These are phyloP conservation scores for Orthosia gothica DNA, from an alignment of 2,888 invertebrate species.

Conservation along the genomic window DNA sequence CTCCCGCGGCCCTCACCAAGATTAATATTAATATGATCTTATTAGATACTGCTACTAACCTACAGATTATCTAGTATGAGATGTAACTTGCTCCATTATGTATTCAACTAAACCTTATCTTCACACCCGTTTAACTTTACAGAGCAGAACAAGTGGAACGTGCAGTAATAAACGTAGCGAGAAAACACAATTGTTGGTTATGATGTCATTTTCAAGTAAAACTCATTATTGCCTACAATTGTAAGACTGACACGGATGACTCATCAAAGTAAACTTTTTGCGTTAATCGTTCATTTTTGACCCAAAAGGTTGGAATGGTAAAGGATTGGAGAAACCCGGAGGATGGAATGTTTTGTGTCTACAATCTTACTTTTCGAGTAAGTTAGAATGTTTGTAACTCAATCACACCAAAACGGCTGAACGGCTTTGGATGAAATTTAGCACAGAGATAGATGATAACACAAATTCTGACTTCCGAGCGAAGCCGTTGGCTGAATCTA, in stretches of 20 bases:
- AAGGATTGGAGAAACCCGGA: conserved; percentile 1
- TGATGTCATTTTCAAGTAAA: conserved; percentile 34
- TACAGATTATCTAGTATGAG: background rate
- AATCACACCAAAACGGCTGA: no score
- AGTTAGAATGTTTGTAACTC: no score
- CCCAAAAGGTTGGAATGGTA: conserved; percentile 10
- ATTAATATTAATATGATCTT: no score
- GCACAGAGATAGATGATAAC: no score
- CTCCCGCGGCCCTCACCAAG: no score
- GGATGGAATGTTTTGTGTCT: background rate
- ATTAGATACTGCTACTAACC: background rate
- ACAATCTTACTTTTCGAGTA: no score
- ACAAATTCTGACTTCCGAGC: no score
- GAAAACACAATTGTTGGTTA: background rate
- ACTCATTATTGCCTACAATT: conserved; percentile 35
- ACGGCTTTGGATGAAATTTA: no score
- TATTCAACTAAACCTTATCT: conserved; percentile 27
- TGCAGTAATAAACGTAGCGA: conserved; percentile 16
- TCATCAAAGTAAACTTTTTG: conserved; percentile 6
- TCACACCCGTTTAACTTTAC: conserved; percentile 24
- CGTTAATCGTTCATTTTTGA: conserved; percentile 1
- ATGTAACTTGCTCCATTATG: conserved; percentile 23
- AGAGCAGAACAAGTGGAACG: conserved; percentile 11
- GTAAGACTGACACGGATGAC: background rate
- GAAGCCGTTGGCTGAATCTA: no score